phyloP scores from a whole-genome alignment of 2,888 invertebrate genomes.

The Zygaena filipendulae region DNA sequence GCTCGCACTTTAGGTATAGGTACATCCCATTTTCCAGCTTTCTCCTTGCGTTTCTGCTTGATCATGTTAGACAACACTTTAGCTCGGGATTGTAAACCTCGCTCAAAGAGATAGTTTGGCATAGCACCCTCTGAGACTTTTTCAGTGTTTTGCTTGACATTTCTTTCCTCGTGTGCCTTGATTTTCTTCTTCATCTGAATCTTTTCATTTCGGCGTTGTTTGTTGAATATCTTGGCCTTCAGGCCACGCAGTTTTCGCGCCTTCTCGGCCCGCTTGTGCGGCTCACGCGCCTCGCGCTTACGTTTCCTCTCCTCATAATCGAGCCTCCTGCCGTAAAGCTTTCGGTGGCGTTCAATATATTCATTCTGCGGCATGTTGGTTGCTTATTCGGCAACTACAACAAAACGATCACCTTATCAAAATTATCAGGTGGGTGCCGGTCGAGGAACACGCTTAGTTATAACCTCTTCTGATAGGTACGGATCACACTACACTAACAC shows the following conservation, averaged over 20 bases:
- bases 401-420: slow-evolving; percentile 49
- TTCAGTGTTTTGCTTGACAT: slow-evolving; percentile 86
- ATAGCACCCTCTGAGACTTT: slow-evolving; percentile 90
- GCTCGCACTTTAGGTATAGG: slow-evolving; percentile 98
- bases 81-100: slow-evolving; percentile 93
- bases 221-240: slow-evolving; percentile 98
- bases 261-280: slow-evolving; percentile 90
- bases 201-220: slow-evolving; percentile 96
- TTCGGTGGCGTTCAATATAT: slow-evolving; percentile 97
- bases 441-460: no score
- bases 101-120: slow-evolving; percentile 96
- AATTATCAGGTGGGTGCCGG: slow-evolving; percentile 18
- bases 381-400: slow-evolving; percentile 66
- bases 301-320: slow-evolving; percentile 98
- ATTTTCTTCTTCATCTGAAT: slow-evolving; percentile 99
- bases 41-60: slow-evolving; percentile 99
- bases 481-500: slow-evolving; percentile 7
- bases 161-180: slow-evolving; percentile 95
- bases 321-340: slow-evolving; percentile 94
- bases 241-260: slow-evolving; percentile 94
- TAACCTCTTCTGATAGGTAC: slow-evolving; percentile 31
- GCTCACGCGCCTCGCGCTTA: slow-evolving; percentile 94
- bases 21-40: slow-evolving; percentile 99
- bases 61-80: slow-evolving; percentile 99
- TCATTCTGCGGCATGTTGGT: slow-evolving; percentile 98